A percentile compares a stretch with the other conserved stretches of the same genome.
Conservation (phyloP, 2,113 vertebrate species). For the Theristicus caerulescens region DNA sequence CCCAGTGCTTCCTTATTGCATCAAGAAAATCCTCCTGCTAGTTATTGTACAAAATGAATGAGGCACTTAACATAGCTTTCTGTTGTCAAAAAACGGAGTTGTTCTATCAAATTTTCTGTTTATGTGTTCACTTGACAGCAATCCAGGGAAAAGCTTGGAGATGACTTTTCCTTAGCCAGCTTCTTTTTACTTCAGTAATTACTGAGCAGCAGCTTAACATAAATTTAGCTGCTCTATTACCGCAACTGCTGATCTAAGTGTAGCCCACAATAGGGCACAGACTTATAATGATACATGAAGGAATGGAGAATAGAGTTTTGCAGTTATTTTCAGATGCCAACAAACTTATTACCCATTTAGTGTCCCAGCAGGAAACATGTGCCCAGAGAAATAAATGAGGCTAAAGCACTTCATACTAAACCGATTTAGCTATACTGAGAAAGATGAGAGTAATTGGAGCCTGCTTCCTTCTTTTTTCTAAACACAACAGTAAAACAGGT, state of each 20-base stretch:
- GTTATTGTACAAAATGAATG: neutral
- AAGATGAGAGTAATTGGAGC: neutral
- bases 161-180: neutral
- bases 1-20: neutral
- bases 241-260: slow-evolving; percentile 7
- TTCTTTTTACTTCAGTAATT: slow-evolving; percentile 44
- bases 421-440: slow-evolving; percentile 26
- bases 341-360: slow-evolving; percentile 29
- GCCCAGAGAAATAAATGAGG: slow-evolving; percentile 38
- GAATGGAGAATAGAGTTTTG: neutral
- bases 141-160: slow-evolving; percentile 4
- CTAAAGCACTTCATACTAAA: slow-evolving; percentile 9
- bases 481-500: neutral
- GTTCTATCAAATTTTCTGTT: neutral
- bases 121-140: slow-evolving; percentile 31
- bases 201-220: slow-evolving; percentile 16
- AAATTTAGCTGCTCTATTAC: slow-evolving; percentile 37
- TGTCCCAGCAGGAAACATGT: slow-evolving; percentile 7
- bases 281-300: neutral
- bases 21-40: neutral
- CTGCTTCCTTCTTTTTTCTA: slow-evolving; percentile 34
- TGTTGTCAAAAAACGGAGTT: neutral
- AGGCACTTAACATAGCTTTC: neutral
- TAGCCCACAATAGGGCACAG: neutral
- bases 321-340: neutral